phyloP scores from a whole-genome alignment of 2,888 invertebrate genomes.

The Drosophila infuscata region DNA sequence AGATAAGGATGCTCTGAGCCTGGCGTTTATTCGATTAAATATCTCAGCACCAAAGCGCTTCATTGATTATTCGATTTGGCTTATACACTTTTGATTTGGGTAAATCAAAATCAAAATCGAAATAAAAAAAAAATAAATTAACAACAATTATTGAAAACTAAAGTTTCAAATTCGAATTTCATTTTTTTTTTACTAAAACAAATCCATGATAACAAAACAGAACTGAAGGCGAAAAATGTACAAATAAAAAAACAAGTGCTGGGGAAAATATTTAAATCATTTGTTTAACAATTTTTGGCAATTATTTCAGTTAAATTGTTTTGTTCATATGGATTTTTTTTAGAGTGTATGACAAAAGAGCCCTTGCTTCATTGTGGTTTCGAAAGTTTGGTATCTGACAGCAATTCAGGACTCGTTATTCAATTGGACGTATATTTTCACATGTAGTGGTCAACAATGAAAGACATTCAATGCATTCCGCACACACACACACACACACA shows the following conservation, averaged over 20 bases:
- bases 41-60: conserved; percentile 42
- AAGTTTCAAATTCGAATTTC: not conserved
- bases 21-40: conserved; percentile 38
- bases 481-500: not conserved
- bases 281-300: not conserved
- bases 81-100: conserved; percentile 14
- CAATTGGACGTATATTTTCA: conserved; percentile 7
- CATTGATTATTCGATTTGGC: conserved; percentile 38
- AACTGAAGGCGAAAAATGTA: not conserved
- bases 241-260: not conserved
- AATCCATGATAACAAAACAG: not conserved
- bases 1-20: not conserved
- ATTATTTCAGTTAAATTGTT: not conserved
- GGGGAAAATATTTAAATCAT: not conserved
- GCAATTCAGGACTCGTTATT: conserved; percentile 11
- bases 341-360: conserved; percentile 13
- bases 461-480: conserved; percentile 41
- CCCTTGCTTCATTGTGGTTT: conserved; percentile 5
- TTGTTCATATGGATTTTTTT: not conserved
- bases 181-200: not conserved
- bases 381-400: conserved; percentile 6
- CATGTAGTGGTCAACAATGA: conserved; percentile 52
- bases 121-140: not conserved
- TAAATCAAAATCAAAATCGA: not conserved
- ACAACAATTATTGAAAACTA: not conserved